Conservation (phyloP, 92 coral and sea anemone species). For the Zoanthus sociatus region DNA sequence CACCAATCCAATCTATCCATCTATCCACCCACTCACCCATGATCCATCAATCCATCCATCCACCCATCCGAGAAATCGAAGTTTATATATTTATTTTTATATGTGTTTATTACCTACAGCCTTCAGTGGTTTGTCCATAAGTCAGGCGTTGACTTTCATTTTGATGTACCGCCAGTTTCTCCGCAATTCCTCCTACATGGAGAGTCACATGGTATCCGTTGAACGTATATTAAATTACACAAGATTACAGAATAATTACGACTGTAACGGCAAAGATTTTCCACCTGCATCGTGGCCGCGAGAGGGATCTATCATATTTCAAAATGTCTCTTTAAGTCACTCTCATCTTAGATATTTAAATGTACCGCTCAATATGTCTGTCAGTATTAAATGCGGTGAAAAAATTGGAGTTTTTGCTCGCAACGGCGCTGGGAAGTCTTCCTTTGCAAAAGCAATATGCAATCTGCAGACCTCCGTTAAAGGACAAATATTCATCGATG, state of each 20-base stretch:
- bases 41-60: no score
- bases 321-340: conserved; percentile 18
- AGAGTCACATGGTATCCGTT: conserved; percentile 44
- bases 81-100: no score
- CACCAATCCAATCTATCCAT: no score
- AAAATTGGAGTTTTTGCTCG: conserved; percentile 43
- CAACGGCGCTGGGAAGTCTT: conserved; percentile 51
- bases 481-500: conserved; percentile 45
- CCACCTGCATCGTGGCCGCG: conserved; percentile 48
- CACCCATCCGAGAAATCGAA: no score
- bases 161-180: conserved; percentile 28
- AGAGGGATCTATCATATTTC: conserved; percentile 26
- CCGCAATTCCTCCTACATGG: conserved; percentile 31
- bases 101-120: conserved; percentile 9
- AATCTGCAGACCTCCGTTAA: conserved; percentile 6
- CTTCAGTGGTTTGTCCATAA: conserved; percentile 41
- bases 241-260: background rate
- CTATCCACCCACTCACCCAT: no score
- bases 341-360: background rate
- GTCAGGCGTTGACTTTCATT: conserved; percentile 40
- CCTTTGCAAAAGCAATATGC: conserved; percentile 17
- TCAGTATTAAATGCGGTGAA: conserved; percentile 10
- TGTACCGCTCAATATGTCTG: background rate
- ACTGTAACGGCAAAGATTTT: conserved; percentile 7
- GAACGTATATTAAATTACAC: conserved; percentile 47